Evolutionary conservation across 2,797 vertebrate genomes (phyloP).

Genomic region (Odontamblyopus lacepedii): DNA sequence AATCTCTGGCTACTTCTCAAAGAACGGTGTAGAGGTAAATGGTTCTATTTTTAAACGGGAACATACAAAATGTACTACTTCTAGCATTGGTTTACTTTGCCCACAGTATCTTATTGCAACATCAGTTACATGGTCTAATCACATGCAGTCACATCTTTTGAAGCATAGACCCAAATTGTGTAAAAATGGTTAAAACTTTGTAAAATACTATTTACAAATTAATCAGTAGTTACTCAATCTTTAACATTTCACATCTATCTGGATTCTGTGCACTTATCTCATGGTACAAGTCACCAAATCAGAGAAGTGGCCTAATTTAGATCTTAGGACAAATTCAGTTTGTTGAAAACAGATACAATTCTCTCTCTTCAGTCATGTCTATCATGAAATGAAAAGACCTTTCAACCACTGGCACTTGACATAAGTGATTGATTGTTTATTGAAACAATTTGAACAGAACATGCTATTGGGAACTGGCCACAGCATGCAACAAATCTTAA

Average conservation of each 20-base stretch:
- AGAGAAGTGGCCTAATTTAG: neutral
- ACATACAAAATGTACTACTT: too few relatives aligned
- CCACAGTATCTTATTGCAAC: neutral
- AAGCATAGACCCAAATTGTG: neutral
- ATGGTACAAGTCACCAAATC: neutral
- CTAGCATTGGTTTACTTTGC: neutral
- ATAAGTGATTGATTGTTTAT: slow-evolving; percentile 46
- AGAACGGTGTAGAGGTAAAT: neutral
- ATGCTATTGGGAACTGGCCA: slow-evolving; percentile 24
- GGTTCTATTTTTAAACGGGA: too few relatives aligned
- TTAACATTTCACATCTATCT: neutral
- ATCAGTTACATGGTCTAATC: neutral
- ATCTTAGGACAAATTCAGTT: neutral
- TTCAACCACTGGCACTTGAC: slow-evolving; percentile 25
- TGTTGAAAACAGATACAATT: neutral
- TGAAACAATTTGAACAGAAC: slow-evolving; percentile 33
- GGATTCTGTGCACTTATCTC: neutral
- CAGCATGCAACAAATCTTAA: slow-evolving; percentile 43
- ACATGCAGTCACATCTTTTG: neutral
- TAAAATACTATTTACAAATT: neutral
- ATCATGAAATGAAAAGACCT: neutral
- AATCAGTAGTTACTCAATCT: neutral
- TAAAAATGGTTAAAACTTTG: too few relatives aligned
- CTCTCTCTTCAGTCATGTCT: slow-evolving; percentile 1
- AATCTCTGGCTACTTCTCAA: neutral